Base-by-base conservation (phyloP, 2,888 invertebrate genomes). In the Phlogophora meticulosa region DNA sequence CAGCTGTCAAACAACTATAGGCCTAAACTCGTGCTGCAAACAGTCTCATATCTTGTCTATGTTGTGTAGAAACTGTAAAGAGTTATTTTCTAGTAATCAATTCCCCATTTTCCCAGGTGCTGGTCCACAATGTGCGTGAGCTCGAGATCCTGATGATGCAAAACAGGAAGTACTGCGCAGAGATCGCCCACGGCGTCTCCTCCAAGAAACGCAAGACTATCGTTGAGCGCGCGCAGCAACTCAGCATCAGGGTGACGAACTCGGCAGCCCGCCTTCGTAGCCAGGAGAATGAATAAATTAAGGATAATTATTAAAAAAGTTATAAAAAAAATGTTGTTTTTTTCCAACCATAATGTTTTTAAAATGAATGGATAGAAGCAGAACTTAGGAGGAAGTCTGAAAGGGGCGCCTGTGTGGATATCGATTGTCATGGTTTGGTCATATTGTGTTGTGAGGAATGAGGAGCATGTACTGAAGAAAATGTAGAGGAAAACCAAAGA, bases 91-190 rank as follows among this genome's bases (percentile, higher is more conserved):
- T n/a, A n/a, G 11, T 22, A 34, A n/a, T 17, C 15, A 43, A 24
- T 61, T 2, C 3, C 0, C 13, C 0, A 20, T 45, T 20, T 65
- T 74, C 74, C 0, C 87, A 96, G 96, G 95, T 96, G 45, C 87
- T 96, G 49, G 93, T 96, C 40, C 95, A 96, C 93, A 96, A 96
- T 24, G 93, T 96, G 24, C 95, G 98, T 96, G 99, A 99, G 95
- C 95, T 99, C 81, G 99, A 99, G 94, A 98, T 99, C 87, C 96
- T 99, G 58, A 97, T 99, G 97, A 99, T 99, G 99, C 99, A 99
- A 93, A 99, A 99, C 95, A 97, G 99, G 84, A 98, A 98, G 83
- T 99, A 98, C 96, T 99, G 99, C 92, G 99, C 98, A 28, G 99
- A 99, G 96, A 99, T 99, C 82, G 99, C 99, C 1, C 99, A 99